Base-by-base conservation (phyloP, 1,140 invertebrate genomes). In the Tyrophagus putrescentiae region DNA sequence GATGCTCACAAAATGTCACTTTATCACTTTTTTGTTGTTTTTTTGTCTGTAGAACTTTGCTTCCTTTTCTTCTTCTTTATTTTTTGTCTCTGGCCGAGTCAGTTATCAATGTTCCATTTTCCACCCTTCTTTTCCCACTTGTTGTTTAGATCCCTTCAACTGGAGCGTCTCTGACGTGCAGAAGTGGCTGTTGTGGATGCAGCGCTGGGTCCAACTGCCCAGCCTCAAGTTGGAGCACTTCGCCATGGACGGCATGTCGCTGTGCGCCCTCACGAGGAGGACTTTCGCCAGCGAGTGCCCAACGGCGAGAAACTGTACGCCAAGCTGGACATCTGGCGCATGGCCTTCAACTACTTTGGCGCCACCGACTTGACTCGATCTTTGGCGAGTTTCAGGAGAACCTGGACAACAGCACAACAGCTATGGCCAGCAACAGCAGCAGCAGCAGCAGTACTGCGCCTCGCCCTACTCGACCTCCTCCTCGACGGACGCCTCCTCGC, bases 311-410 rank as follows among this genome's bases (percentile, higher is more conserved):
- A 83, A 64, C 71, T 95, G 41, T 83, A 84, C 70, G 85, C 86
- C 33, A 85, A 92, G 68, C 70, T 95, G 66, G 89, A 93, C 71
- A 85, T 94, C 57, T 93, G 88, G 88, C 89, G 88, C 71, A 84
- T 82, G 57, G 28, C 18, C 25, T 16, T 61, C 59, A 62, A 11
- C 41, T 60, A 23, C 27, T 60, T 60, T 9, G 41, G 29, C 7
- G 9, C 34, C 7, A 60, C 5, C 59, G 11, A 60, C 56, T 44
- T 45, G 21, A 54, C n/a, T 54, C 28, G 21, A 27, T 59, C 64
- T 16, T 62, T 68, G 25, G 65, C 64, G 65, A 59, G 57, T 28
- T 73, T 63, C 67, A 70, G 28, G 70, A 64, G 61, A 31, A 13
- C 42, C n/a, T 28, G 16, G 7, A 28, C 39, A 34, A 42, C 60